Evolutionary conservation across 2,797 vertebrate genomes (phyloP).

Genomic region (Crypturellus tataupa): DNA sequence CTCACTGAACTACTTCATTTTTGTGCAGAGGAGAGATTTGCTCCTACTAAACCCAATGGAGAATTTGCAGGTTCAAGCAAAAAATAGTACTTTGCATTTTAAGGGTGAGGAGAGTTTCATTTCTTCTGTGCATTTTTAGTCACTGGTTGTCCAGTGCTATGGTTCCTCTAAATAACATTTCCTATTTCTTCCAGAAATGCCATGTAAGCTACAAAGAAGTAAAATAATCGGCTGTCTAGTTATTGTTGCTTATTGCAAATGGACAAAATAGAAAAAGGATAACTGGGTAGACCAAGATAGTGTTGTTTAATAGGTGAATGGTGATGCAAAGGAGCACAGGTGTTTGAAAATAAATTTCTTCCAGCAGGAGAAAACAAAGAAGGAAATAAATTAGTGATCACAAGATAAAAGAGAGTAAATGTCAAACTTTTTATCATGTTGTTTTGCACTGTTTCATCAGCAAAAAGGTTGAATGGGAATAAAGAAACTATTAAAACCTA

Average conservation of each 20-base stretch:
- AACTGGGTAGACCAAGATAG: background rate
- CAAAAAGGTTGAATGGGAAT: background rate
- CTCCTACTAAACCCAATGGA: background rate
- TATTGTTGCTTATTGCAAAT: background rate
- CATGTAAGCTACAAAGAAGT: background rate
- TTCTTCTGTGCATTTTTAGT: background rate
- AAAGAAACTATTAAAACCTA: background rate
- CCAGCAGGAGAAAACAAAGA: background rate
- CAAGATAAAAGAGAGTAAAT: background rate
- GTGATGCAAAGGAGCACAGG: background rate
- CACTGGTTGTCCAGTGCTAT: background rate
- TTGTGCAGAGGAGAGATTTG: background rate
- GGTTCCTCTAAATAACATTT: background rate
- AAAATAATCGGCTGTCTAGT: background rate
- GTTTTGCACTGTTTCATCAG: background rate
- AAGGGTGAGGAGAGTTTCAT: background rate
- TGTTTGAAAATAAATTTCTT: background rate
- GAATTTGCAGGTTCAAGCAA: background rate
- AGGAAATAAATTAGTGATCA: background rate
- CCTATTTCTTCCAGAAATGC: background rate
- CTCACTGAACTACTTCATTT: background rate
- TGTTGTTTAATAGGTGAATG: background rate
- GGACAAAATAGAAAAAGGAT: background rate
- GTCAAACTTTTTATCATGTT: background rate
- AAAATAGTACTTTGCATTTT: background rate